phyloP scores from a whole-genome alignment of 2,888 invertebrate genomes.

The Thelaira solivaga region DNA sequence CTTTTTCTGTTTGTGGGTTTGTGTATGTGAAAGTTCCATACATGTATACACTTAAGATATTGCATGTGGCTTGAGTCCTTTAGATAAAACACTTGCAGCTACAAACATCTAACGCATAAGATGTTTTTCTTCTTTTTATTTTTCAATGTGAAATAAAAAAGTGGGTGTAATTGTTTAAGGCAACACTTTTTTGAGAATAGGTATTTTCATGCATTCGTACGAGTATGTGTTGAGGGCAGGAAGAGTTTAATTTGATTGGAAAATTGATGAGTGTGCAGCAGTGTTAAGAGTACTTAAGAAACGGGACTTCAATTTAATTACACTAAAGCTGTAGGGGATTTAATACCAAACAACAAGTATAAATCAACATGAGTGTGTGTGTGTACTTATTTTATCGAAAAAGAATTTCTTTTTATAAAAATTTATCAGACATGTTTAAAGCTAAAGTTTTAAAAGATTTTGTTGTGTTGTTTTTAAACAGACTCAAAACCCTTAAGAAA shows the following conservation, averaged over 20 bases:
- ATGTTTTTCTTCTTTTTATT: too few relatives aligned
- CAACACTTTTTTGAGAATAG: not conserved
- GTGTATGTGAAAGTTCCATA: not conserved
- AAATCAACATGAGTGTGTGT: constrained; percentile 4
- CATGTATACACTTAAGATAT: constrained; percentile 53
- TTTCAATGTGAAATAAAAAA: constrained; percentile 28
- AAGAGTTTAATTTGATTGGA: constrained; percentile 63
- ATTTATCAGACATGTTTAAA: constrained; percentile 30
- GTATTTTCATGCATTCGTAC: constrained; percentile 6
- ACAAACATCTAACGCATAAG: not conserved
- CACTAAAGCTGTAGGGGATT: constrained; percentile 61
- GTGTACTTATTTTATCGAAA: not conserved
- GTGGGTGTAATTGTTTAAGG: constrained; percentile 31
- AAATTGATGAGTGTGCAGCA: constrained; percentile 62
- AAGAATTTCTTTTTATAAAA: not conserved
- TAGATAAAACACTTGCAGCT: constrained; percentile 18
- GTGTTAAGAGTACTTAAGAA: constrained; percentile 62
- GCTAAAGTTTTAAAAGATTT: constrained; percentile 15
- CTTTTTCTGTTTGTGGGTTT: not conserved
- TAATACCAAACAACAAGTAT: constrained; percentile 32
- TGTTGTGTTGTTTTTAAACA: not conserved
- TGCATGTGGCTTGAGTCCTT: constrained; percentile 48
- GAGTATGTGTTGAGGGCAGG: constrained; percentile 35
- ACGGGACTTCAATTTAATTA: constrained; percentile 62
- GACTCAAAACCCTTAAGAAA: not conserved